A percentile compares a stretch with the other conserved stretches of the same genome.
phyloP scores from a whole-genome alignment of 2,113 vertebrate genomes.

The Sylvia atricapilla region DNA sequence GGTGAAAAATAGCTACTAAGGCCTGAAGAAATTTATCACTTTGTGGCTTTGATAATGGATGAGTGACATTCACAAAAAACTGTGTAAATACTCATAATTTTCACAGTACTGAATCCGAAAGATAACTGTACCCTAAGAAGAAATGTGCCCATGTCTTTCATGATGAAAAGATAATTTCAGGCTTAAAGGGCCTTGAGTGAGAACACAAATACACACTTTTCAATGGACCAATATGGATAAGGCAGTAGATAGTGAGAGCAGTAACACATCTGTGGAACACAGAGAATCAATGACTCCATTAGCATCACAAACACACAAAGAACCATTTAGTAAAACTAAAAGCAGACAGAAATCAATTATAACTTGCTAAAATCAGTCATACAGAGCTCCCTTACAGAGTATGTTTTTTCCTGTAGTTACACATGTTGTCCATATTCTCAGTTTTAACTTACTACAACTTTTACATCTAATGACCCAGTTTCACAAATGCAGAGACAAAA shows the following conservation, averaged over 20 bases:
- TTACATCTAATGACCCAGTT: neutral
- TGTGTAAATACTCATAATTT: neutral
- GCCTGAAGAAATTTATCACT: neutral
- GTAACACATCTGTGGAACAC: neutral
- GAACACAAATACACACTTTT: neutral
- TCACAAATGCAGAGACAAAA: neutral
- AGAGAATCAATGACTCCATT: neutral
- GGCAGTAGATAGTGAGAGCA: fast-evolving
- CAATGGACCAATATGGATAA: neutral
- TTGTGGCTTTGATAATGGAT: neutral
- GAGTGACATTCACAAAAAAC: neutral
- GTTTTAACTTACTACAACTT: neutral
- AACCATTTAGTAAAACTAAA: neutral
- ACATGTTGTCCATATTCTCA: neutral
- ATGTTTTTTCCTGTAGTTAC: neutral
- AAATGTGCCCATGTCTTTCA: neutral
- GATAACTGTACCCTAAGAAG: neutral
- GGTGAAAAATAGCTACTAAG: neutral
- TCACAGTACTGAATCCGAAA: neutral
- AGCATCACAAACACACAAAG: neutral
- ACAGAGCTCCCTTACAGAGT: neutral
- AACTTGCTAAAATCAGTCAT: neutral
- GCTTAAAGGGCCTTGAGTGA: neutral
- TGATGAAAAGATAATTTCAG: neutral
- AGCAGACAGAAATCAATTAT: neutral